These are phyloP conservation scores for Agelastica alni DNA, from an alignment of 2,888 invertebrate species.

Conservation along the genomic window DNA sequence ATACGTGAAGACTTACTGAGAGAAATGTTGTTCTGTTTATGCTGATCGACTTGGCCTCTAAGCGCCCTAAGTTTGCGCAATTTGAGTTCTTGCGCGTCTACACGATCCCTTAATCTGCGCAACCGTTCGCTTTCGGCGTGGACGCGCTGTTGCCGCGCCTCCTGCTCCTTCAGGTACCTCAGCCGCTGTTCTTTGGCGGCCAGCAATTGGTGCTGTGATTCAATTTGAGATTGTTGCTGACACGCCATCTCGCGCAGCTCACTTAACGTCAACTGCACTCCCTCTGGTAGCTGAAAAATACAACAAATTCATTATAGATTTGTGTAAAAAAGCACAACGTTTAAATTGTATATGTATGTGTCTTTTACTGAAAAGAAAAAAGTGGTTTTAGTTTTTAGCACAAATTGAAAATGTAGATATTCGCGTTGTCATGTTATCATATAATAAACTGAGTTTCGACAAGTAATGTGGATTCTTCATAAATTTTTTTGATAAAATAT, in stretches of 20 bases:
- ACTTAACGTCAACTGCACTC: slow-evolving; percentile 87
- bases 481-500: too few relatives aligned
- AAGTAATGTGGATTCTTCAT: too few relatives aligned
- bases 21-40: slow-evolving; percentile 88
- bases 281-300: slow-evolving; percentile 89
- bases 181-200: slow-evolving; percentile 92
- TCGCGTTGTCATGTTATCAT: too few relatives aligned
- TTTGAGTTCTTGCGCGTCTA: slow-evolving; percentile 94
- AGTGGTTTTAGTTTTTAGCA: too few relatives aligned
- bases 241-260: slow-evolving; percentile 98
- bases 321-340: too few relatives aligned
- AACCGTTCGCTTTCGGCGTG: slow-evolving; percentile 88
- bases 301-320: too few relatives aligned
- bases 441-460: too few relatives aligned
- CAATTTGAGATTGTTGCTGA: slow-evolving; percentile 96
- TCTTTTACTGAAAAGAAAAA: too few relatives aligned
- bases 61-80: slow-evolving; percentile 88
- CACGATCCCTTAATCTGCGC: slow-evolving; percentile 84
- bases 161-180: slow-evolving; percentile 93
- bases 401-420: too few relatives aligned
- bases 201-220: slow-evolving; percentile 90
- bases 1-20: slow-evolving; percentile 89
- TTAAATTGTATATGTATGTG: too few relatives aligned
- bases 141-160: slow-evolving; percentile 75
- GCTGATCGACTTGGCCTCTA: slow-evolving; percentile 91